A percentile compares a stretch with the other conserved stretches of the same genome.
Conservation (phyloP, 2,113 vertebrate species). For the Chelonoidis abingdonii region DNA sequence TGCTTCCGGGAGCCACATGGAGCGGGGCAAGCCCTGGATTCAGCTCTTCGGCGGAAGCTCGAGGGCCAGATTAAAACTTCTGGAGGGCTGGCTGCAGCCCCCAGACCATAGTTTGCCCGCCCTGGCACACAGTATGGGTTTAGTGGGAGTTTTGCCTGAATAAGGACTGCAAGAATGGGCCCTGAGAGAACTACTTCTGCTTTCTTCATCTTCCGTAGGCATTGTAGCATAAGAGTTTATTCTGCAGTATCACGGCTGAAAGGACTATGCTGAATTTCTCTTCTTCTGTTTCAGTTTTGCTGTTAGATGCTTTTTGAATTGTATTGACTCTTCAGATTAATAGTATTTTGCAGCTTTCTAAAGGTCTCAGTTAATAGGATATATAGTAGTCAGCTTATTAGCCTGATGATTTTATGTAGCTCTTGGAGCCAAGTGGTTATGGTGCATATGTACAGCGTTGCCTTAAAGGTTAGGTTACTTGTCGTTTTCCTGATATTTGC, state of each 20-base stretch:
- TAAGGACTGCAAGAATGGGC: neutral
- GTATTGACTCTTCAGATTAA: neutral
- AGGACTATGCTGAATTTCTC: rapidly evolving
- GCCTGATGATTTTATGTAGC: neutral
- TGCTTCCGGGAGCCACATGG: no score
- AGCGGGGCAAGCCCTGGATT: no score
- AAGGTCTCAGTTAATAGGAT: slow-evolving; percentile 17
- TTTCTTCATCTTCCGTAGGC: neutral
- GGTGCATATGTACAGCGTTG: neutral
- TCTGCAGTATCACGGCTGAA: neutral
- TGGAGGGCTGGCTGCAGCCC: no score
- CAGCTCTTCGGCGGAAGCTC: no score
- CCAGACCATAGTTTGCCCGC: no score
- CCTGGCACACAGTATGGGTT: neutral
- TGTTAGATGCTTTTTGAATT: neutral
- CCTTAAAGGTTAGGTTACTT: neutral
- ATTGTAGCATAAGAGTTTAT: neutral
- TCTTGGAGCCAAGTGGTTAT: neutral
- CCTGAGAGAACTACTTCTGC: neutral
- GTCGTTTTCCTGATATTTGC: neutral
- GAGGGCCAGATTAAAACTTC: no score
- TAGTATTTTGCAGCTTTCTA: neutral
- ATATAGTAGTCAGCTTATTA: neutral
- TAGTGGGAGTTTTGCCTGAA: neutral
- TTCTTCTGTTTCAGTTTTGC: rapidly evolving